Evolutionary conservation across 2,113 vertebrate genomes (phyloP).

Genomic region (Rhabdornis inornatus): DNA sequence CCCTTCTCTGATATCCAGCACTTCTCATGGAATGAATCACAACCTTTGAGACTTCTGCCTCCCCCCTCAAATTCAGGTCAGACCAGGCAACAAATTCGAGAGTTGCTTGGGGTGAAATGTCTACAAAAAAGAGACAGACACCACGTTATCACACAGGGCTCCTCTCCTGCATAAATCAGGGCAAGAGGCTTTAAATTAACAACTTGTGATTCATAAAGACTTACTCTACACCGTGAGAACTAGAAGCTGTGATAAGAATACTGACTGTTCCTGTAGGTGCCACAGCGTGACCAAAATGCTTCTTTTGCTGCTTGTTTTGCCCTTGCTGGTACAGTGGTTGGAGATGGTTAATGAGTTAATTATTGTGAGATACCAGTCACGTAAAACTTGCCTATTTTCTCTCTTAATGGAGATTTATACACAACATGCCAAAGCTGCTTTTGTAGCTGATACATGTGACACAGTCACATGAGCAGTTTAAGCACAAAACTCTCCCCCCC

Average conservation of each 20-base stretch:
- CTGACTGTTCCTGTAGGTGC: not conserved
- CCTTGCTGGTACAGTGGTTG: not conserved
- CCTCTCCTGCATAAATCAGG: not conserved
- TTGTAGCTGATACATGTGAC: slow-evolving; percentile 42
- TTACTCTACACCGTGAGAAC: not conserved
- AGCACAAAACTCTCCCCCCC: slow-evolving; percentile 35
- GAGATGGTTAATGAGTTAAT: slow-evolving; percentile 45
- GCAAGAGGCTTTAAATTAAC: not conserved
- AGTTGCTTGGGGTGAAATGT: not conserved
- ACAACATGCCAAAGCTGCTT: slow-evolving; percentile 42
- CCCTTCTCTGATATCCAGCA: not conserved
- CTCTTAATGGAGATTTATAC: slow-evolving; percentile 48
- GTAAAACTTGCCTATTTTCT: slow-evolving; percentile 54
- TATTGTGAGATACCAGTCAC: slow-evolving; percentile 36
- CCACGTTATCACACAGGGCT: accelerated
- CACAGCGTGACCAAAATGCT: not conserved
- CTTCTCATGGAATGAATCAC: not conserved
- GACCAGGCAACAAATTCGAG: not conserved
- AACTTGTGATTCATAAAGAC: not conserved
- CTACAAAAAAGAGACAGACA: not conserved
- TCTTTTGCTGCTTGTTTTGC: not conserved
- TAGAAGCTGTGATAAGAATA: not conserved
- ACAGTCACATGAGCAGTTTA: slow-evolving; percentile 42
- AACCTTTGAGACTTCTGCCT: not conserved
- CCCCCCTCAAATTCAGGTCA: not conserved